These are phyloP conservation scores for Lethrus apterus DNA, from an alignment of 1,140 invertebrate species.

Conservation along the genomic window DNA sequence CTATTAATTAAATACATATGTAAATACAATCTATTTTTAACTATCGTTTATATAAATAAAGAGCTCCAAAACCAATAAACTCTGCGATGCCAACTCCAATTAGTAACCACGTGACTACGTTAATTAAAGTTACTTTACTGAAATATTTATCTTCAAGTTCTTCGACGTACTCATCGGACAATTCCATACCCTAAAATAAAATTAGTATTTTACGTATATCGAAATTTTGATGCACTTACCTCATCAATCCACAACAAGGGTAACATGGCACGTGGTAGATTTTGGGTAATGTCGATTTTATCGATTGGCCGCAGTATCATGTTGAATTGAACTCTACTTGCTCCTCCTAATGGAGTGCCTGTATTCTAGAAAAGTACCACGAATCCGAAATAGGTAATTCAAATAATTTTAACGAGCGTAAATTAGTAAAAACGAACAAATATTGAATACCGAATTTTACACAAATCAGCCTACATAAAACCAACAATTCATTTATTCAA, in stretches of 20 bases:
- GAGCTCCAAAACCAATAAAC: too few species aligned
- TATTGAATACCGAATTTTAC: too few species aligned
- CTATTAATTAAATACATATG: too few species aligned
- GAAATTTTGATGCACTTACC: conserved; percentile 15
- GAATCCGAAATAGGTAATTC: not conserved
- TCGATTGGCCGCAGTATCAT: conserved; percentile 19
- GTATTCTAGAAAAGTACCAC: conserved; percentile 25
- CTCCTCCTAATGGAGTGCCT: conserved; percentile 26
- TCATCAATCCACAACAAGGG: conserved; percentile 32
- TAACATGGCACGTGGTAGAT: conserved; percentile 19
- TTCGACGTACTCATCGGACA: conserved; percentile 24
- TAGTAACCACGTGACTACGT: not conserved
- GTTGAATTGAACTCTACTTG: conserved; percentile 28
- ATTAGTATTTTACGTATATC: conserved; percentile 4
- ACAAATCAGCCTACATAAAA: too few species aligned
- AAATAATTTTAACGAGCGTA: not conserved
- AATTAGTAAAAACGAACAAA: not conserved
- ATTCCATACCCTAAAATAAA: conserved; percentile 21
- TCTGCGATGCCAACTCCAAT: conserved; percentile 4
- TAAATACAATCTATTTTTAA: too few species aligned
- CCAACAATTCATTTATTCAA: not conserved
- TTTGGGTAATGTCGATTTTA: conserved; percentile 13
- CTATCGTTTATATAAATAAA: too few species aligned
- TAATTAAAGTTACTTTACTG: conserved; percentile 16
- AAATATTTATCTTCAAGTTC: conserved; percentile 22